These are phyloP conservation scores for Heteronetta atricapilla DNA, from an alignment of 2,113 vertebrate species.

Conservation along the genomic window DNA sequence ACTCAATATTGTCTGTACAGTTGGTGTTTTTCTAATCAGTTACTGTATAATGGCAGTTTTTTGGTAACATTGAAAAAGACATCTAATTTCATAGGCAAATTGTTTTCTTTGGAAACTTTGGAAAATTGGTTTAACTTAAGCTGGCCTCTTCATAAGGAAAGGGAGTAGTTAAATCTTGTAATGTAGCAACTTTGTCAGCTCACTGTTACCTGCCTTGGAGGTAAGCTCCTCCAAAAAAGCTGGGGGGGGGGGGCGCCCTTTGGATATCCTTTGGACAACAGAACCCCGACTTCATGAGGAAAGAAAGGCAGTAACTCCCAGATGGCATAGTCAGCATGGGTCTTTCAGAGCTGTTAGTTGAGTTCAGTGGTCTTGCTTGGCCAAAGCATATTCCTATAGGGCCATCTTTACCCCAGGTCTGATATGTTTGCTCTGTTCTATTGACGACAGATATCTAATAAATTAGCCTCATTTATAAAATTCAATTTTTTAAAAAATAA, in stretches of 20 bases:
- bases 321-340: not conserved
- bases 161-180: not conserved
- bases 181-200: not conserved
- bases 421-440: not conserved
- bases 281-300: not conserved
- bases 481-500: too few species aligned
- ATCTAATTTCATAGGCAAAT: not conserved
- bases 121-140: not conserved
- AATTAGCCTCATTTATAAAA: too few species aligned
- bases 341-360: not conserved
- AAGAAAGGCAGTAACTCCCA: not conserved
- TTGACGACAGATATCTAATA: not conserved
- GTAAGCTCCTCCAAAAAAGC: too few species aligned
- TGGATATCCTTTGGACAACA: not conserved
- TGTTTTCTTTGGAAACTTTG: not conserved
- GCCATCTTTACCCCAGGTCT: not conserved
- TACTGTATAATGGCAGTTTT: not conserved
- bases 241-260: too few species aligned
- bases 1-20: not conserved
- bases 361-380: not conserved
- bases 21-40: not conserved
- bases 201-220: not conserved
- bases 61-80: not conserved
- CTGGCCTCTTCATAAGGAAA: not conserved
- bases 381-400: not conserved